Evolutionary conservation across 2,113 vertebrate species (phyloP), one percentile per base, ranked within the genome.

Genomic region (Noturus placidus): DNA sequence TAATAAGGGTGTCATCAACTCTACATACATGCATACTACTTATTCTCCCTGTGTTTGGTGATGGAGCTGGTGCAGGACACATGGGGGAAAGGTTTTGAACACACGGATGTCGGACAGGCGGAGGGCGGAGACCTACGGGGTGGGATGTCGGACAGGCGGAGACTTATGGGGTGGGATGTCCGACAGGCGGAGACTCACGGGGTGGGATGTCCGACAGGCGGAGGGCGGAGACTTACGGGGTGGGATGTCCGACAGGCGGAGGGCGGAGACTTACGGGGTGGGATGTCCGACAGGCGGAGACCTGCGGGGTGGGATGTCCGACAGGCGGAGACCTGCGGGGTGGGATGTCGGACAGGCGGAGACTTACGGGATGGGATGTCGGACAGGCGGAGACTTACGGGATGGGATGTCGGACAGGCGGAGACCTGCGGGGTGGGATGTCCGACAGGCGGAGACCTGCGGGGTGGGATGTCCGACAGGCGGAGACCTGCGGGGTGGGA

Each of bases 91-190:
- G 57, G 20, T n/a, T n/a, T n/a, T n/a, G n/a, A n/a, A n/a, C n/a
- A n/a, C n/a, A n/a, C n/a, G n/a, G n/a, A 5, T 20, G 20, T 8
- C 2, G 9, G 61, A 87, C 67, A 83, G 79, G 42, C 3, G 11
- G 42, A 11, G 8, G 1, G 25, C 4, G 8, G 35, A 42, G 42
- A 95, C 97, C 95, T 90, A n/a, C n/a, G n/a, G n/a, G n/a, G 99
- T 97, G 97, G 97, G 89, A 99, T 98, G 89, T 99, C 98, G 91
- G 98, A 99, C 89, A 99, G 96, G 88, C 99, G 97, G 88, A 99
- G 96, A 15, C 56, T 57, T 57, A n/a, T n/a, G n/a, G n/a, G n/a
- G 17, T 2, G 56, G 56, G 56, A 57, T 19, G 56, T 19, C 0
- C 15, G 56, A 19, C 56, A 57, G 17, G 14, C 17, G 13, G 13